Conservation (phyloP, 2,888 invertebrate genomes). For the Andrena bicolor region DNA sequence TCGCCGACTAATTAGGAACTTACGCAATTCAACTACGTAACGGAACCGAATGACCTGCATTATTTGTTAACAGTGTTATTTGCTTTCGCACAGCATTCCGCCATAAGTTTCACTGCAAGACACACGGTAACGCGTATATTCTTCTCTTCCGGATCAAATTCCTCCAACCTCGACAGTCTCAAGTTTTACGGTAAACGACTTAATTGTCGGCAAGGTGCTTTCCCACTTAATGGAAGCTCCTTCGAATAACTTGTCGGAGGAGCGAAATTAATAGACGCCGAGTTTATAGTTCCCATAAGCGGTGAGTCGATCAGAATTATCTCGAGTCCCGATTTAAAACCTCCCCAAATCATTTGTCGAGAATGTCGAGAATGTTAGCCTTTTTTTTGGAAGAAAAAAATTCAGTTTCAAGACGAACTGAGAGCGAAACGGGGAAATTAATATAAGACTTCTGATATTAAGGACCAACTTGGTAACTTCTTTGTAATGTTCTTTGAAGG, state of each 20-base stretch:
- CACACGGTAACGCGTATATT: neutral
- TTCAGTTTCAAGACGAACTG: neutral
- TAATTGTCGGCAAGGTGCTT: neutral
- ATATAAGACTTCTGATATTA: neutral
- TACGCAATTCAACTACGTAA: neutral
- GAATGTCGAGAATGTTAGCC: too few species aligned
- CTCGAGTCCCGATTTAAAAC: too few species aligned
- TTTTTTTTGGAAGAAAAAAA: too few species aligned
- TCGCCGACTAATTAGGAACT: neutral
- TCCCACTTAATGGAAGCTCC: neutral
- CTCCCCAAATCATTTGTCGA: neutral
- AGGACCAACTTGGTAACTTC: neutral
- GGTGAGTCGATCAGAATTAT: neutral
- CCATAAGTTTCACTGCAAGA: too few species aligned
- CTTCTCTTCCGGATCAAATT: neutral
- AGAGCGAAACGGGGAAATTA: neutral
- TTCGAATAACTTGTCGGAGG: neutral
- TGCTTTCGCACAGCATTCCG: neutral
- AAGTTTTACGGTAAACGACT: neutral
- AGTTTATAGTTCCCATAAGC: neutral
- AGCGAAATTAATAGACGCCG: neutral
- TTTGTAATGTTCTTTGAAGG: slow-evolving; percentile 6
- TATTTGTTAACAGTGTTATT: neutral
- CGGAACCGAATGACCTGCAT: neutral
- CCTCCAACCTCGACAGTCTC: neutral